Evolutionary conservation across 2,888 invertebrate genomes (phyloP), one percentile per base, ranked within the genome.

Genomic region (Sarcophaga caerulescens): DNA sequence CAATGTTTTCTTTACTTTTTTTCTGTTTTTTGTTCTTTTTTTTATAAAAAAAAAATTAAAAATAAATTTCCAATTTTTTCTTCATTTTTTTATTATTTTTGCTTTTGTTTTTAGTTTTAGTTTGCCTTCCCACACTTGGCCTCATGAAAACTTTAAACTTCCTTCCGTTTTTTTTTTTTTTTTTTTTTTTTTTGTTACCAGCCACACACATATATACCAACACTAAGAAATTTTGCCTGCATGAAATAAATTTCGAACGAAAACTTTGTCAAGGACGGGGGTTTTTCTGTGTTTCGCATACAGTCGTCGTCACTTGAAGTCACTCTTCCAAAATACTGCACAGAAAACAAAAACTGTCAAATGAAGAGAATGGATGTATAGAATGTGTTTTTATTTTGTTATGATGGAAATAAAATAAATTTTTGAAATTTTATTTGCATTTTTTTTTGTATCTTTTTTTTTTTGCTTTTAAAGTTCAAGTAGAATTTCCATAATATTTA

Each of bases 91-190:
- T 75, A 2, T 0, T 66, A 11, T 25, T 17, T 35, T 35, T n/a
- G 17, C 14, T 35, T 65, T 52, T 52, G 4, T 17, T 21, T 45
- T 65, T 78, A 25, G 57, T 73, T 79, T 17, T 23, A 45, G 23
- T 68, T 65, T 60, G 73, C 60, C 60, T 17, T 73, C 23, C 23
- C 59, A 59, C 57, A 52, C 79, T 65, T 65, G 23, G 11, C 62
- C 47, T 60, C 62, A 44, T 70, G 35, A 63, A 63, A 81, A 70
- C 63, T 81, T 75, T 69, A n/a, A 57, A 63, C 69, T 81, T 75
- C 62, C 63, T 60, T 25, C 62, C 63, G 60, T 25, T 17, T 68
- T n/a, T n/a, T n/a, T n/a, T n/a, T n/a, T n/a, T n/a, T n/a, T n/a
- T n/a, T n/a, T n/a, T n/a, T n/a, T n/a, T n/a, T n/a, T n/a, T n/a